Conservation (phyloP, 1,140 invertebrate species). For the Caenorhabditis elegans region WBcel235 BX284606.5:10095001-10095500, state of each 20-base stretch:
- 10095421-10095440: neutral
- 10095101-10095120: slow-evolving; percentile 33
- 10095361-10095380: too few species aligned
- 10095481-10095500: neutral
- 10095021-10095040: slow-evolving; percentile 18
- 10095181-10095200: slow-evolving; percentile 21
- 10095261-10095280: neutral
- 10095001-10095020: slow-evolving; percentile 29
- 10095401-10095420: slow-evolving; percentile 5
- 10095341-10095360: neutral
- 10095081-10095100: slow-evolving; percentile 27
- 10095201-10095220: slow-evolving; percentile 20
- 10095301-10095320: neutral
- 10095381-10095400: neutral
- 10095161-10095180: neutral
- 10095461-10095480: slow-evolving; percentile 3
- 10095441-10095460: neutral
- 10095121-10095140: slow-evolving; percentile 20
- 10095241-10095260: neutral
- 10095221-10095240: slow-evolving; percentile 31
- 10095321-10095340: slow-evolving; percentile 20
- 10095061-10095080: slow-evolving; percentile 1
- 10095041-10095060: slow-evolving; percentile 26
- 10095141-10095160: slow-evolving; percentile 20
- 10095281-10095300: neutral